phyloP scores from a whole-genome alignment of 1,140 invertebrate species.

The Drosophila oshimai region DNA sequence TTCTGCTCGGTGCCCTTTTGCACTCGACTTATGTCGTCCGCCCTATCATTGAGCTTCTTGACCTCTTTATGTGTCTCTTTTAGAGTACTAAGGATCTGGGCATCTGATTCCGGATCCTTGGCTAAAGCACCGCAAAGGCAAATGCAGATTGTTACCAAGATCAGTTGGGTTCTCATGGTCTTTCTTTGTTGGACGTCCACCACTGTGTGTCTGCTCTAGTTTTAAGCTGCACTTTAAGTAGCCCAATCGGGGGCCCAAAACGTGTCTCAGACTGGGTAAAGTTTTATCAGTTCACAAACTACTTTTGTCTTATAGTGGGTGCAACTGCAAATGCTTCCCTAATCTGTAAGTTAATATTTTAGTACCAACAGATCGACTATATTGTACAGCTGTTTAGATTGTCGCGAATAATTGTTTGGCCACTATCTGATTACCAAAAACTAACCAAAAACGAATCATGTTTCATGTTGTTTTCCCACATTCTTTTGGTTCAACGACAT shows the following conservation, averaged over 20 bases:
- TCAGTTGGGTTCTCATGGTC: slow-evolving; percentile 15
- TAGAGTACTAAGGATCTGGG: neutral
- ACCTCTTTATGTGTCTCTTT: neutral
- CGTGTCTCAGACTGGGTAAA: slow-evolving; percentile 2
- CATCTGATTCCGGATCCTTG: neutral
- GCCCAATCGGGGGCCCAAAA: neutral
- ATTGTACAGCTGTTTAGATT: neutral
- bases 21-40: slow-evolving; percentile 2
- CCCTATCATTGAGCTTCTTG: neutral
- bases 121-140: neutral
- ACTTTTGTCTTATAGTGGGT: neutral
- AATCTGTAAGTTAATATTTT: slow-evolving; percentile 1
- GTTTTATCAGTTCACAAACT: slow-evolving; percentile 12
- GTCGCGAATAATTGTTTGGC: neutral
- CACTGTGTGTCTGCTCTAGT: neutral
- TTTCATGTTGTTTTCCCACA: neutral
- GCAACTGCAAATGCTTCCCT: slow-evolving; percentile 13
- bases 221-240: slow-evolving; percentile 18
- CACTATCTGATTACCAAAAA: neutral
- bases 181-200: neutral
- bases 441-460: neutral
- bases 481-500: slow-evolving; percentile 20
- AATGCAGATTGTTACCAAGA: slow-evolving; percentile 12
- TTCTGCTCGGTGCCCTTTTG: slow-evolving; percentile 58
- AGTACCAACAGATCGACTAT: neutral